phyloP scores from a whole-genome alignment of 2,888 invertebrate species.

The Drosophila gaucha region DNA sequence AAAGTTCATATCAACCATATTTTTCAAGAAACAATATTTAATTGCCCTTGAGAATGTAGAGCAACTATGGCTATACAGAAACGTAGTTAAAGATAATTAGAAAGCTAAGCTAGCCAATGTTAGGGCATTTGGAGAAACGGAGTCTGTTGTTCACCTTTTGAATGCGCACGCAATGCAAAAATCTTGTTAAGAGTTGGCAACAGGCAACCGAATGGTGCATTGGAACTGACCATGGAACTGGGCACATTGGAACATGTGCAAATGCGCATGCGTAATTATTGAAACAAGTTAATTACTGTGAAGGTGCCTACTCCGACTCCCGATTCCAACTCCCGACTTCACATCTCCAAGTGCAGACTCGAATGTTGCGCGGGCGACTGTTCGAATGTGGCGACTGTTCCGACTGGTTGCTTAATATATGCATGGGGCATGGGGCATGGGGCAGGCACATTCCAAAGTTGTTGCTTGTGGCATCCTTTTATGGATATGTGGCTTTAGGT shows the following conservation, averaged over 20 bases:
- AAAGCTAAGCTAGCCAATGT: neutral
- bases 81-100: neutral
- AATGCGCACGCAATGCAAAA: constrained; percentile 80
- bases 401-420: constrained; percentile 72
- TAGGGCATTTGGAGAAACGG: constrained; percentile 45
- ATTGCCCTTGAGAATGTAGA: too few relatives aligned
- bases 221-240: constrained; percentile 20
- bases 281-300: constrained; percentile 81
- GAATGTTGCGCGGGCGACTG: constrained; percentile 50
- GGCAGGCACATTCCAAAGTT: constrained; percentile 60
- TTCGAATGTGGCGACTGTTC: constrained; percentile 10
- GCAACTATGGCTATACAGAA: too few relatives aligned
- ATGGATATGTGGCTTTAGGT: constrained; percentile 50
- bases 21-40: too few relatives aligned
- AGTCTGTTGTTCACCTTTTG: constrained; percentile 39
- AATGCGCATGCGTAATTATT: constrained; percentile 81
- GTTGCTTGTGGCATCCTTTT: constrained; percentile 62
- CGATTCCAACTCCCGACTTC: constrained; percentile 24
- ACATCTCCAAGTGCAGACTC: constrained; percentile 1
- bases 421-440: constrained; percentile 50
- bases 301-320: constrained; percentile 60
- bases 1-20: too few relatives aligned
- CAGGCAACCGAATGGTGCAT: constrained; percentile 39
- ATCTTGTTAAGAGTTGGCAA: constrained; percentile 72
- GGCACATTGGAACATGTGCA: constrained; percentile 74